Evolutionary conservation across 2,888 invertebrate species (phyloP).

Genomic region (Ormia ochracea): DNA sequence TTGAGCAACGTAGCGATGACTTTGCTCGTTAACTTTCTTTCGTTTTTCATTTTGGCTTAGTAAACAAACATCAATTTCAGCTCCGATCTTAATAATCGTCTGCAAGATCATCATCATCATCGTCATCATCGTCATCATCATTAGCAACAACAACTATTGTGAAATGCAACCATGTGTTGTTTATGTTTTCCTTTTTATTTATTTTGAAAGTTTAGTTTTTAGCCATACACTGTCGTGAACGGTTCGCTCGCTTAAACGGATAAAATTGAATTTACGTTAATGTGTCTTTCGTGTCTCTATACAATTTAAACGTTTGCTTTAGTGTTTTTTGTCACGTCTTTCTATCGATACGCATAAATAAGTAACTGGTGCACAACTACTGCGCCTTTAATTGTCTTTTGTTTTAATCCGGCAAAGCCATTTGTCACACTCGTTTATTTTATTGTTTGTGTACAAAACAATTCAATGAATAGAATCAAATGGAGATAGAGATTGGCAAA

Average conservation of each 20-base stretch:
- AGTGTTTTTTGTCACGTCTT: constrained; percentile 43
- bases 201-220: constrained; percentile 59
- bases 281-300: constrained; percentile 27
- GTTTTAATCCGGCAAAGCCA: constrained; percentile 37
- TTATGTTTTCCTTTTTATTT: constrained; percentile 52
- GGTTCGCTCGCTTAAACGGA: constrained; percentile 30
- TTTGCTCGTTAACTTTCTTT: constrained; percentile 54
- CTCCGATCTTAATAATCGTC: constrained; percentile 43
- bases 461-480: constrained; percentile 51
- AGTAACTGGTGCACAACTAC: constrained; percentile 25
- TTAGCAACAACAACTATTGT: constrained; percentile 32
- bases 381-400: background rate
- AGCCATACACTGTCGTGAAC: constrained; percentile 56
- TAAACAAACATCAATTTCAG: constrained; percentile 50
- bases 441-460: constrained; percentile 42
- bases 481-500: constrained; percentile 20
- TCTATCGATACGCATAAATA: constrained; percentile 4
- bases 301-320: constrained; percentile 31
- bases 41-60: constrained; percentile 32
- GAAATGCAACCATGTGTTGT: constrained; percentile 23
- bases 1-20: constrained; percentile 26
- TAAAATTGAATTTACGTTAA: constrained; percentile 10
- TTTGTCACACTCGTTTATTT: constrained; percentile 44
- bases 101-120: too few relatives aligned
- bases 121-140: too few relatives aligned